phyloP scores from a whole-genome alignment of 2,797 vertebrate genomes.

The Lemur catta region DNA sequence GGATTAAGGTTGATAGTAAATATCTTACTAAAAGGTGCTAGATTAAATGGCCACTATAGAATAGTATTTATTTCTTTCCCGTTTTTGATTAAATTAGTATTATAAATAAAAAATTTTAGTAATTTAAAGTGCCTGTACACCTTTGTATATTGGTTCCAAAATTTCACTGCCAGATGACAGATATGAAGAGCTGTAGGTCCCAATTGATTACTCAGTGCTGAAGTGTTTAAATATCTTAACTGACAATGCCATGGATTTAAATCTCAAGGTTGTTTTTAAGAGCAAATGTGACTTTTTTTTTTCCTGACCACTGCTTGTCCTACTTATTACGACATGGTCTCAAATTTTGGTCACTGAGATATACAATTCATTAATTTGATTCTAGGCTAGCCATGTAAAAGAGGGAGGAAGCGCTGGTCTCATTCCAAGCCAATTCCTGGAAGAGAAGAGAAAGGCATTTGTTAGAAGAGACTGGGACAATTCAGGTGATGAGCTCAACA shows the following conservation, averaged over 20 bases:
- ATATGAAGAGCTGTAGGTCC: background rate
- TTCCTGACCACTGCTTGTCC: slow-evolving; percentile 15
- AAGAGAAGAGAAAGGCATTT: slow-evolving; percentile 99
- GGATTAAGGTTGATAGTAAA: background rate
- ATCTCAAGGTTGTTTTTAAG: slow-evolving; percentile 35
- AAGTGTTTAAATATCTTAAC: background rate
- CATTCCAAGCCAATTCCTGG: slow-evolving; percentile 98
- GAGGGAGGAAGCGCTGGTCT: slow-evolving; percentile 94
- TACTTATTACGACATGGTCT: slow-evolving; percentile 51
- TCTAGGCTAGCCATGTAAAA: slow-evolving; percentile 92
- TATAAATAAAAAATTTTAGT: background rate
- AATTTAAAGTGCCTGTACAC: background rate
- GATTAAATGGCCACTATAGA: background rate
- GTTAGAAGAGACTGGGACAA: slow-evolving; percentile 94
- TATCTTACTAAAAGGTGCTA: background rate
- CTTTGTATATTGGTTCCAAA: background rate
- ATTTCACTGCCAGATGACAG: background rate
- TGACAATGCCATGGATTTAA: background rate
- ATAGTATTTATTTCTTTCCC: background rate
- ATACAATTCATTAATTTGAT: slow-evolving; percentile 60
- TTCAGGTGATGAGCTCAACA: slow-evolving; percentile 83
- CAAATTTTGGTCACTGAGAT: slow-evolving; percentile 44
- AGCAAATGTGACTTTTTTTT: slow-evolving; percentile 1
- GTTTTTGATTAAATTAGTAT: background rate
- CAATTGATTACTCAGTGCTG: background rate